These are phyloP conservation scores for Leguminivora glycinivorella DNA, from an alignment of 1,140 invertebrate species.

Conservation along the genomic window DNA sequence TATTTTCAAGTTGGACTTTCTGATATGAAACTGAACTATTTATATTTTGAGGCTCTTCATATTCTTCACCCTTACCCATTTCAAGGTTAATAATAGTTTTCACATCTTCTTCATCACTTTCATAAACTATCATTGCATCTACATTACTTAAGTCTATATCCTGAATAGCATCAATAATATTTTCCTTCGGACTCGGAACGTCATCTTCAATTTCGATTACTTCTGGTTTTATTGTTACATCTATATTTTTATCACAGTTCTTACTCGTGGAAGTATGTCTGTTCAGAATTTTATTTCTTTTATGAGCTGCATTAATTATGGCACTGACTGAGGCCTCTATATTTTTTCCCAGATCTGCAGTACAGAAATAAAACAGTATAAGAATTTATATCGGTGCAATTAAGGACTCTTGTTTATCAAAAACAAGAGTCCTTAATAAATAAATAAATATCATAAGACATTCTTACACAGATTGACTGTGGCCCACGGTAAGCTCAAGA, in stretches of 20 bases:
- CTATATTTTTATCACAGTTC: not conserved
- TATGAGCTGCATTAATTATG: too few relatives aligned
- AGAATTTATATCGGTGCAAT: too few relatives aligned
- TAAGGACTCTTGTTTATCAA: too few relatives aligned
- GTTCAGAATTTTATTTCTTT: too few relatives aligned
- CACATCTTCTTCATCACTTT: not conserved
- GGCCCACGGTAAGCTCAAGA: too few relatives aligned
- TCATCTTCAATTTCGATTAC: not conserved
- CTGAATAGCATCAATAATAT: not conserved
- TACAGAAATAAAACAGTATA: too few relatives aligned
- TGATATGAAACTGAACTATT: not conserved
- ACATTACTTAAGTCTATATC: slow-evolving; percentile 1
- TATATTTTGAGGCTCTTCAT: not conserved
- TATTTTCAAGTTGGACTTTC: not conserved
- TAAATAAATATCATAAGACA: too few relatives aligned
- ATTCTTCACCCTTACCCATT: not conserved
- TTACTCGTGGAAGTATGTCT: too few relatives aligned
- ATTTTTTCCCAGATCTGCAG: too few relatives aligned
- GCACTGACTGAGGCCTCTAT: too few relatives aligned
- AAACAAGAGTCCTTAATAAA: too few relatives aligned
- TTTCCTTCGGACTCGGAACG: not conserved
- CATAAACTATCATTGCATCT: not conserved
- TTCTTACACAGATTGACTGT: too few relatives aligned
- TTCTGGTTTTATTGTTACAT: not conserved
- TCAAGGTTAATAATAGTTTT: not conserved